A percentile compares a stretch with the other conserved stretches of the same genome.
Evolutionary conservation across 2,888 invertebrate genomes (phyloP).

Genomic region (Rutpela maculata): DNA sequence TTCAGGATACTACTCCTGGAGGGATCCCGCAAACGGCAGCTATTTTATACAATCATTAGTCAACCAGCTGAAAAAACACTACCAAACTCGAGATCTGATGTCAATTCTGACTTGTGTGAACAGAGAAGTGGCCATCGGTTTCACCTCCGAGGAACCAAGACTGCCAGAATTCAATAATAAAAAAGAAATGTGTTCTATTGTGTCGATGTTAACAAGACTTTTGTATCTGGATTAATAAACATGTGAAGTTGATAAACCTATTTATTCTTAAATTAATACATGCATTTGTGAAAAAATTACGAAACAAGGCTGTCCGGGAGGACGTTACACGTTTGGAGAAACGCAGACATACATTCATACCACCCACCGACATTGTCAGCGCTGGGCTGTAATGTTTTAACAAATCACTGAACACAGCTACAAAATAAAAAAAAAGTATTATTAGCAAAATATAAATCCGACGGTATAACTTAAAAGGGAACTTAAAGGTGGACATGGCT

Average conservation of each 20-base stretch:
- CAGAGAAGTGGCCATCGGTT: slow-evolving; percentile 81
- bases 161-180: slow-evolving; percentile 74
- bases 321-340: too few relatives aligned
- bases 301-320: too few relatives aligned
- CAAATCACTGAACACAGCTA: too few relatives aligned
- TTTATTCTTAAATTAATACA: too few relatives aligned
- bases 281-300: too few relatives aligned
- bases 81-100: slow-evolving; percentile 77
- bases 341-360: too few relatives aligned
- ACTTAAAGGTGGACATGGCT: too few relatives aligned
- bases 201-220: slow-evolving; percentile 80
- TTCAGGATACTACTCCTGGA: slow-evolving; percentile 81
- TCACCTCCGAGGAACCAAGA: slow-evolving; percentile 76
- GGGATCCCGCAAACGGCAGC: slow-evolving; percentile 81
- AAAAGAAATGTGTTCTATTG: slow-evolving; percentile 83
- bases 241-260: not conserved
- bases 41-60: slow-evolving; percentile 85
- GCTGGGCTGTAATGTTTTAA: too few relatives aligned
- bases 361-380: too few relatives aligned
- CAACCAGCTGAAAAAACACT: slow-evolving; percentile 74
- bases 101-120: slow-evolving; percentile 79
- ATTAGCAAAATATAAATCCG: too few relatives aligned
- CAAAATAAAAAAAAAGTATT: too few relatives aligned
- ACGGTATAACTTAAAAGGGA: too few relatives aligned
- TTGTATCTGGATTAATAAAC: slow-evolving; percentile 72